Evolutionary conservation across 1,140 invertebrate species (phyloP), one percentile per base, ranked within the genome.

Genomic region (Formica exsecta): DNA sequence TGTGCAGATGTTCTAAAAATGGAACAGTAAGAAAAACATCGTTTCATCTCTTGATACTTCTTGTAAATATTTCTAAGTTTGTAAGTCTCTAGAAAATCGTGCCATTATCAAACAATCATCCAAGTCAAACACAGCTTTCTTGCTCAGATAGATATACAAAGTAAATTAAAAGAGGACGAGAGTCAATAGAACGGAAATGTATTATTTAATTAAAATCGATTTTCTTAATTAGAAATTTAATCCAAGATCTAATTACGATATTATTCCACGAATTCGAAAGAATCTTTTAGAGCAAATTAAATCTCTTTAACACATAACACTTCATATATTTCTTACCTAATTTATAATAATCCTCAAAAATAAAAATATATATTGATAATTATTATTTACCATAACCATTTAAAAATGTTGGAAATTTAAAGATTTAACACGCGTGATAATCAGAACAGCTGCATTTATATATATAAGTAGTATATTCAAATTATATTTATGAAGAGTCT

Each of bases 1-100:
- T 95, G 93, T 98, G 97, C 1, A 98, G 95, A 92, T 98, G 97
- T 93, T 97, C 97, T 96, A 88, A 87, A 86, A 79, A 29, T 25
- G 29, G 19, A 41, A 66, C 11, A 70, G 5, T 51, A 3, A 44
- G 22, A 11, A 19, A 48, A 48, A 22, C 22, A 29, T 8, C 57
- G 8, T 7, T 13, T 16, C 4, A 57, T 71, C 9, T 41, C 1
- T 81, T 22, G 4, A 1, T 2, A 3, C 29, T n/a, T 57, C 3
- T 38, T 38, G 11, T n/a, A 8, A 57, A 71, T 59, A 25, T 13
- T n/a, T 66, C 5, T 13, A 81, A 71, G 11, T 38, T 66, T 81
- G 3, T 6, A 51, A 76, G 3, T 66, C 11, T 8, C 1, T 51
- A 51, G 13, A 51, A 79, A 38, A 70, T 51, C 4, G n/a, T 8